Percentiles rank a stretch among this genome's conserved stretches.
Evolutionary conservation across 2,113 vertebrate species (phyloP).

Genomic region (Nibea coibor): DNA sequence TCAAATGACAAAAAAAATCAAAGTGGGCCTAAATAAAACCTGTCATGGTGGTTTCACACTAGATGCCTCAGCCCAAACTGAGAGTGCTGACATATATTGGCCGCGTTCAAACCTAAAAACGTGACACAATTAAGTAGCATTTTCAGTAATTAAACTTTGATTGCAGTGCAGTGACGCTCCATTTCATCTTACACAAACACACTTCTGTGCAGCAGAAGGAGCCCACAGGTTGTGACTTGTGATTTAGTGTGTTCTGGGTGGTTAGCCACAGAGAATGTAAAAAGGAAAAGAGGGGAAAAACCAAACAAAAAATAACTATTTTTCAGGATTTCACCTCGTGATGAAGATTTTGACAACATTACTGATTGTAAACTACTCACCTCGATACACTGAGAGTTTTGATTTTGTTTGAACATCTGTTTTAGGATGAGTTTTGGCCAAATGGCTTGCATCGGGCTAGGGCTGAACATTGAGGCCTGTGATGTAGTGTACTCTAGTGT

Average conservation of each 20-base stretch:
- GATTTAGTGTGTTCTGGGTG: slow-evolving; percentile 1
- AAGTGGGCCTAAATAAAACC: slow-evolving; percentile 36
- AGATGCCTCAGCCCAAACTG: not conserved
- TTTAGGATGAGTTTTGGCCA: no score
- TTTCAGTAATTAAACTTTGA: slow-evolving; percentile 12
- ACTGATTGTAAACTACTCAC: not conserved
- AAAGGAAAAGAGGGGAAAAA: no score
- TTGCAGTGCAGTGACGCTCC: not conserved
- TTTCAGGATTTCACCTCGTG: not conserved
- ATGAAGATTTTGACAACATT: not conserved
- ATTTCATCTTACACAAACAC: not conserved
- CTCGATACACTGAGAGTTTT: not conserved
- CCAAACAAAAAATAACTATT: no score
- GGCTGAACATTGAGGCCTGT: not conserved
- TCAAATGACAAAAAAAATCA: slow-evolving; percentile 36
- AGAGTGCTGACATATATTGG: slow-evolving; percentile 6
- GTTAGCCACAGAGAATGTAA: not conserved
- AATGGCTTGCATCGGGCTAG: not conserved
- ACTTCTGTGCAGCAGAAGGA: not conserved
- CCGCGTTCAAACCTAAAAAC: not conserved
- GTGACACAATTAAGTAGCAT: slow-evolving; percentile 6
- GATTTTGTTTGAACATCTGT: not conserved
- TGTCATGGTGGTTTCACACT: slow-evolving; percentile 23
- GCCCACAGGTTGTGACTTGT: slow-evolving; percentile 11
- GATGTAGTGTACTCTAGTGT: not conserved